Percentiles rank a stretch among this genome's conserved stretches.
Evolutionary conservation across 2,888 invertebrate genomes (phyloP).

Genomic region (Leptothorax acervorum): DNA sequence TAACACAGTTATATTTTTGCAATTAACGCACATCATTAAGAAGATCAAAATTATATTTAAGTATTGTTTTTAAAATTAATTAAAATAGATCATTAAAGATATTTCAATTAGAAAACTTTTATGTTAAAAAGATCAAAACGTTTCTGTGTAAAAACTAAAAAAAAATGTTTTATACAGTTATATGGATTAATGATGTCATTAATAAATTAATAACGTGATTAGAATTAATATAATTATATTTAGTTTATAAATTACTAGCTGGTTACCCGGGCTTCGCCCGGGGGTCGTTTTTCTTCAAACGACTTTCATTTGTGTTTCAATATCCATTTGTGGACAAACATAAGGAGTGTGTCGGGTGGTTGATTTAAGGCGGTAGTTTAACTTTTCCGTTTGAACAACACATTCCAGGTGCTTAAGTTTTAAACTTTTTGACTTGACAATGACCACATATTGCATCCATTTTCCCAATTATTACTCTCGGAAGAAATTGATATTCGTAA

Average conservation of each 20-base stretch:
- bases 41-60: neutral
- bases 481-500: too few relatives aligned
- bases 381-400: too few relatives aligned
- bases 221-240: neutral
- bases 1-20: neutral
- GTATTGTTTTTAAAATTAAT: neutral
- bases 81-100: neutral
- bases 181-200: neutral
- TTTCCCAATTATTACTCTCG: too few relatives aligned
- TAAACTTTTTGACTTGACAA: too few relatives aligned
- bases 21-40: neutral
- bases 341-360: too few relatives aligned
- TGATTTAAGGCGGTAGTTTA: too few relatives aligned
- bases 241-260: constrained; percentile 2
- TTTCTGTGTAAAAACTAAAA: neutral
- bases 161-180: neutral
- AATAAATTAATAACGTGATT: constrained; percentile 4
- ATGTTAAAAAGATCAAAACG: neutral
- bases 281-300: too few relatives aligned
- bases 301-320: too few relatives aligned
- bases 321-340: too few relatives aligned
- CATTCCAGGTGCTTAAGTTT: too few relatives aligned
- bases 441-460: too few relatives aligned
- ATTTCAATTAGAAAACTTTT: constrained; percentile 4
- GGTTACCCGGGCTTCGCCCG: too few relatives aligned